A percentile compares a stretch with the other conserved stretches of the same genome.
Conservation (phyloP, 2,113 vertebrate species). For the Spilogale gracilis region DNA sequence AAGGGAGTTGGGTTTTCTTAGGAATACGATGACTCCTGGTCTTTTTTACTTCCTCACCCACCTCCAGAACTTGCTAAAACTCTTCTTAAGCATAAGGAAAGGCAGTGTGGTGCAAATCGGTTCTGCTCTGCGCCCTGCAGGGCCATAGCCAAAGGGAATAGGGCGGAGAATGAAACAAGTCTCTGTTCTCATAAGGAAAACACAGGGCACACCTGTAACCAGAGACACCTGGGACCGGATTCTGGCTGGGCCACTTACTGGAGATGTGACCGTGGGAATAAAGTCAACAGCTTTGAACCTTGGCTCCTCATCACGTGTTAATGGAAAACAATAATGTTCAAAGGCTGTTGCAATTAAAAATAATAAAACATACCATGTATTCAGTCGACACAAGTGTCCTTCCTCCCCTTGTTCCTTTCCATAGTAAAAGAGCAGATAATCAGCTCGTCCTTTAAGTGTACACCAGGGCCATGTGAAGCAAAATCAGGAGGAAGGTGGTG, state of each 20-base stretch:
- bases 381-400: background rate
- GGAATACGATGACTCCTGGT: background rate
- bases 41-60: background rate
- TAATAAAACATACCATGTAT: background rate
- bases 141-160: background rate
- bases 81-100: background rate
- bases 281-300: background rate
- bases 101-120: background rate
- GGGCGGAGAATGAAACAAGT: background rate
- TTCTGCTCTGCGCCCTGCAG: background rate
- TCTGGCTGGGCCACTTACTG: background rate
- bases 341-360: background rate
- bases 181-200: constrained; percentile 1
- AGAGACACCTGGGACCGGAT: background rate
- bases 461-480: background rate
- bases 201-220: background rate
- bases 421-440: background rate
- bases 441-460: background rate
- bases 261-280: background rate
- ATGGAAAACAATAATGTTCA: background rate
- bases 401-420: background rate
- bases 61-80: background rate
- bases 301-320: background rate
- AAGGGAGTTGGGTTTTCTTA: background rate
- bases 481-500: background rate